Percentiles rank a stretch among this genome's conserved stretches.
Evolutionary conservation across 2,888 invertebrate species (phyloP).

Genomic region (Lepidochitona cinerea): DNA sequence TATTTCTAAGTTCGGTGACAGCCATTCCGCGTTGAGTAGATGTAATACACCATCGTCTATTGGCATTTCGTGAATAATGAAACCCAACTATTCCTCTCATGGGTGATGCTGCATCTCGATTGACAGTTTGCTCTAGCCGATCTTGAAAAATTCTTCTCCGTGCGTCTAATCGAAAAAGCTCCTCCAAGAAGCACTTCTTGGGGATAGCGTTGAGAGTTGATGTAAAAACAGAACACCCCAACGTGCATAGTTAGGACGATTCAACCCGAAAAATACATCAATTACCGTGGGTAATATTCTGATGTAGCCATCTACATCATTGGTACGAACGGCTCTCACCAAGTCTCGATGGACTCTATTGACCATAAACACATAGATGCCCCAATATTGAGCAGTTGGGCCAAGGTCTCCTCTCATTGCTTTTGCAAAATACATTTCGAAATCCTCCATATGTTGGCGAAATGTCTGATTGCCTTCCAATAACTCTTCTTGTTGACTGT

Average conservation of each 20-base stretch:
- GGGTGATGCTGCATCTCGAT: conserved; percentile 20
- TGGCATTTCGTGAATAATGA: conserved; percentile 8
- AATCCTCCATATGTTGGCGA: not conserved
- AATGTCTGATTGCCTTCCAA: not conserved
- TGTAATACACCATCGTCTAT: conserved; percentile 19
- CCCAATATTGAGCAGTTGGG: conserved; percentile 16
- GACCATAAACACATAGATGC: conserved; percentile 15
- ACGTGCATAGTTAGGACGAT: conserved; percentile 13
- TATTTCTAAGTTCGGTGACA: conserved; percentile 11
- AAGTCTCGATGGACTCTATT: conserved; percentile 14
- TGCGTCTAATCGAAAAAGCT: not conserved
- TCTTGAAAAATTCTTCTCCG: conserved; percentile 13
- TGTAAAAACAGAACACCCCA: conserved; percentile 14
- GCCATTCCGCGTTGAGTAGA: conserved; percentile 16
- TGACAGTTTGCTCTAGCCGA: conserved; percentile 20
- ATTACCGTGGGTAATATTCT: conserved; percentile 5
- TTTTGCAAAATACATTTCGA: not conserved
- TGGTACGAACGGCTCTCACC: conserved; percentile 10
- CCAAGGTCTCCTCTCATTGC: not conserved
- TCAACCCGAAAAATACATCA: conserved; percentile 16
- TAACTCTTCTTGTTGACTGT: not conserved
- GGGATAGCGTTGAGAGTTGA: conserved; percentile 1
- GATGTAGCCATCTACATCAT: conserved; percentile 15
- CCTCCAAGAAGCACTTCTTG: not conserved
- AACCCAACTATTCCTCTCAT: conserved; percentile 17